Conservation (phyloP, 2,113 vertebrate species). For the Lichenostomus cassidix region DNA sequence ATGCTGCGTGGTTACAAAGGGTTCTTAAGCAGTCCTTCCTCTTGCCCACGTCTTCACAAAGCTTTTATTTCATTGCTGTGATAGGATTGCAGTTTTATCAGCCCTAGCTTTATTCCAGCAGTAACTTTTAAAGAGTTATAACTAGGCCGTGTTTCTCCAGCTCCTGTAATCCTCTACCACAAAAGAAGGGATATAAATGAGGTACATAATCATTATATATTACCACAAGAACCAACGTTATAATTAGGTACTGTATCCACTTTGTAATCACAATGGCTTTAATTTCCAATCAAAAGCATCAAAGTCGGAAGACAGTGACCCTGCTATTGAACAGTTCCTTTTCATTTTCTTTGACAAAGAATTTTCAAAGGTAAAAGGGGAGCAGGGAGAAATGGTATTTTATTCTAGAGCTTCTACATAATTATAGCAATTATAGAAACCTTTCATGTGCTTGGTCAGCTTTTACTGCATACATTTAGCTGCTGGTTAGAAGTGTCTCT, state of each 20-base stretch:
- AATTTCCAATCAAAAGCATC: slow-evolving; percentile 55
- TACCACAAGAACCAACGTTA: background rate
- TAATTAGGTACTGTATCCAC: slow-evolving; percentile 45
- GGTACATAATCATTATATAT: slow-evolving; percentile 36
- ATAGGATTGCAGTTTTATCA: slow-evolving; percentile 28
- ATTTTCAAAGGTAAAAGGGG: slow-evolving; percentile 38
- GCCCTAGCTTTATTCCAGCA: background rate
- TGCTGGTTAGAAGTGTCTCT: slow-evolving; percentile 12
- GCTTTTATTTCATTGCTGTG: slow-evolving; percentile 26
- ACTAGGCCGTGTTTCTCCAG: background rate
- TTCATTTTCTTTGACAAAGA: slow-evolving; percentile 50
- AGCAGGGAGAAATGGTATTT: background rate
- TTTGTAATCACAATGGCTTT: slow-evolving; percentile 41
- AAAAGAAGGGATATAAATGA: slow-evolving; percentile 41
- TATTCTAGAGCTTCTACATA: slow-evolving; percentile 49
- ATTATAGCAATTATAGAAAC: slow-evolving; percentile 63
- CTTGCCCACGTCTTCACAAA: background rate
- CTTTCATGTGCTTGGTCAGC: slow-evolving; percentile 57
- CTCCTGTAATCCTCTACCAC: slow-evolving; percentile 6
- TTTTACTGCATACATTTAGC: slow-evolving; percentile 13
- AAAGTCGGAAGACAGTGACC: slow-evolving; percentile 24
- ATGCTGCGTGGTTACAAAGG: background rate
- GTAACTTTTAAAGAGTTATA: slow-evolving; percentile 43
- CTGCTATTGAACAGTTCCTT: background rate
- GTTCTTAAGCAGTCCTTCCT: background rate